Base-by-base conservation (phyloP, 1,140 invertebrate genomes). In the Brachionus rotundiformis region DNA sequence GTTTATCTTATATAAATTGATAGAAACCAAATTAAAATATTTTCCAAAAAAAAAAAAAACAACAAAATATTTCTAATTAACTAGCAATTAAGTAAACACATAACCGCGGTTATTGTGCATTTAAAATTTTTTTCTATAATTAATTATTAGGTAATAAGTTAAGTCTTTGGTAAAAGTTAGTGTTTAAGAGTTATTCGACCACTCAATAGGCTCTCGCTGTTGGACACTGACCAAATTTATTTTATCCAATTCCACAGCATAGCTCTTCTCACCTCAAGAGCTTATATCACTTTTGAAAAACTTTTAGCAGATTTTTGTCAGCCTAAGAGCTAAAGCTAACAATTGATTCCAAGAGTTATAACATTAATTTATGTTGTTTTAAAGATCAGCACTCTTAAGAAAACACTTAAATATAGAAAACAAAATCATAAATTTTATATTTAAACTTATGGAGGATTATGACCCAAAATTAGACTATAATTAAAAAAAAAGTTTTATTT, bases 221-320 rank as follows among this genome's bases (percentile, higher is more conserved):
- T n/a, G n/a, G n/a, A n/a, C n/a, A n/a, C n/a, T n/a, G n/a, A n/a
- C n/a, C n/a, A n/a, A n/a, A n/a, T n/a, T n/a, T n/a, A n/a, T n/a
- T n/a, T n/a, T n/a, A n/a, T n/a, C n/a, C n/a, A 29, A 29, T 63
- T 31, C n/a, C 13, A 27, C 25, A 63, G 25, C 25, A 19, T 13
- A 63, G 11, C 13, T 29, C 25, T 63, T 63, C 29, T 31, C 25
- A 29, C 29, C 61, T 33, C 31, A 6, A 59, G 16, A n/a, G 16
- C 29, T 68, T 68, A 68, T 68, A 29, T 31, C 63, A 68, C 63
- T 68, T 68, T 68, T 5, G 2, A 68, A 36, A n/a, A 39, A 39
- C 13, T 33, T 68, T 68, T 68, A 68, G 31, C 63, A 36, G 63
- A 68, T 68, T 68, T 36, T 33, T 36, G 16, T 29, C 47, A 54